A percentile compares a stretch with the other conserved stretches of the same genome.
These are phyloP conservation scores for Champsocephalus gunnari DNA, from an alignment of 2,797 vertebrate genomes.

Conservation along the genomic window DNA sequence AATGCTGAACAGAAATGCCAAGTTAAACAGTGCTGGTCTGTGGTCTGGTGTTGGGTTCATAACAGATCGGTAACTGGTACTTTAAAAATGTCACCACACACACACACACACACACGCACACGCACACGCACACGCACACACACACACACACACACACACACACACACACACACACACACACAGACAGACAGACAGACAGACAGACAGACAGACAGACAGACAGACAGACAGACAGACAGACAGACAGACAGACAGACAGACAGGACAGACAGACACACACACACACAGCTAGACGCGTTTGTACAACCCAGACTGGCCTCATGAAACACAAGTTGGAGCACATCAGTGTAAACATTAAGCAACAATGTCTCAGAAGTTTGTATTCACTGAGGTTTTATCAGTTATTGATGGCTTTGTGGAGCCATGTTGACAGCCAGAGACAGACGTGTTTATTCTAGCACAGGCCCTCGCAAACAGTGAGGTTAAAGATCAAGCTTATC, in stretches of 20 bases:
- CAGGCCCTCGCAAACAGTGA: not conserved
- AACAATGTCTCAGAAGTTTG: too few relatives aligned
- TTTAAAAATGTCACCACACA: constrained; percentile 11
- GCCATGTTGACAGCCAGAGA: not conserved
- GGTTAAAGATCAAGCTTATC: not conserved
- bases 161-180: not conserved
- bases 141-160: not conserved
- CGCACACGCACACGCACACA: too few relatives aligned
- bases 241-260: fast-evolving
- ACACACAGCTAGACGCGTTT: too few relatives aligned
- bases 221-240: too few relatives aligned
- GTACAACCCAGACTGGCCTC: too few relatives aligned
- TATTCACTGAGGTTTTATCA: too few relatives aligned
- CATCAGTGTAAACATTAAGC: too few relatives aligned
- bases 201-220: too few relatives aligned
- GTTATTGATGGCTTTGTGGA: too few relatives aligned
- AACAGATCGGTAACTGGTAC: not conserved
- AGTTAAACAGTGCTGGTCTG: not conserved
- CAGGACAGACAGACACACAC: not conserved
- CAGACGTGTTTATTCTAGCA: not conserved
- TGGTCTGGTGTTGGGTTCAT: not conserved
- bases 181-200: too few relatives aligned
- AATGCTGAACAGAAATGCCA: not conserved
- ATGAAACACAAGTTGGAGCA: too few relatives aligned
- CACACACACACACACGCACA: not conserved